Conservation (phyloP, 2,888 invertebrate species). For the Oligia latruncula region DNA sequence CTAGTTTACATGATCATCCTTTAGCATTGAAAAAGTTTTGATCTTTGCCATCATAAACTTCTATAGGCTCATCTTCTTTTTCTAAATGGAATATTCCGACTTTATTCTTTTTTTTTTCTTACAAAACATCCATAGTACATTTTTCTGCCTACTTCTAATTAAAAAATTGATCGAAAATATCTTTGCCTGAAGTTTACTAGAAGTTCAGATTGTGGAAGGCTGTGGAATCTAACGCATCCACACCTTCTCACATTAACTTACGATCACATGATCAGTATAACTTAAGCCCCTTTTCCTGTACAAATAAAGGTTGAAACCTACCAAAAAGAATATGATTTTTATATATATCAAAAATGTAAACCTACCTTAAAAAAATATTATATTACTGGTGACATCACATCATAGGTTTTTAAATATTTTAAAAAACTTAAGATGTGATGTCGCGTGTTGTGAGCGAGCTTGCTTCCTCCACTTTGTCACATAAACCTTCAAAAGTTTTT, state of each 20-base stretch:
- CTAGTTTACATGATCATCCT: conserved; percentile 13
- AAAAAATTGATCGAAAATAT: background rate
- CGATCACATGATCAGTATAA: background rate
- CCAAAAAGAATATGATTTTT: no score
- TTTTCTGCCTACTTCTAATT: background rate
- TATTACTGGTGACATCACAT: no score
- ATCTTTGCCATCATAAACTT: conserved; percentile 1
- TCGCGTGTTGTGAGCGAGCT: no score
- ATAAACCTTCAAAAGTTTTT: no score
- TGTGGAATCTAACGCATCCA: background rate
- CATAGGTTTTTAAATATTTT: no score
- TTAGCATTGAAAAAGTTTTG: background rate
- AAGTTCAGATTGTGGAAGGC: background rate
- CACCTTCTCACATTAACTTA: conserved; percentile 1
- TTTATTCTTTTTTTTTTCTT: background rate
- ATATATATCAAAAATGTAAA: no score
- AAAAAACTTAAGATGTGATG: no score
- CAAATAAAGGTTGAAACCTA: background rate
- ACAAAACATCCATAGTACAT: background rate
- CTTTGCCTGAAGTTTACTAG: background rate
- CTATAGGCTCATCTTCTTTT: background rate
- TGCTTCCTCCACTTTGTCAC: no score
- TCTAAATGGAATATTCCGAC: background rate
- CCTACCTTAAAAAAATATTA: no score
- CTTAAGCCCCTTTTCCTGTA: background rate